Conservation (phyloP, 2,113 vertebrate species). For the Microcebus ravelobensis region DNA sequence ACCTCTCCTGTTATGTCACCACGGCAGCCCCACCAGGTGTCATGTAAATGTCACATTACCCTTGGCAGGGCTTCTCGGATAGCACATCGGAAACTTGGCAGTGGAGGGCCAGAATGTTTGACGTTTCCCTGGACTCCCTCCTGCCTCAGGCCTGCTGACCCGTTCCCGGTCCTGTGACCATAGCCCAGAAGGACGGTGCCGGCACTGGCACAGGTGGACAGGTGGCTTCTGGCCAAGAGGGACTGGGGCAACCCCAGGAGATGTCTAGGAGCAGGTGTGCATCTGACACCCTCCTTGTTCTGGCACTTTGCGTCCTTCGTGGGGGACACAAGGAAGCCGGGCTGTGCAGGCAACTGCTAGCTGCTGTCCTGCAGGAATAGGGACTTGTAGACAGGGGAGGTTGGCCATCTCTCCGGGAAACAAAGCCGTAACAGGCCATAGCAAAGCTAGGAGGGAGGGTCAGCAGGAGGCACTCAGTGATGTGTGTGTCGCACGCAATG, state of each 20-base stretch:
- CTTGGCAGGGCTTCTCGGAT: conserved; percentile 40
- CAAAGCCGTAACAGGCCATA: rapidly evolving
- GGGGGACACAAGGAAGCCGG: rapidly evolving
- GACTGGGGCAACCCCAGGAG: not conserved
- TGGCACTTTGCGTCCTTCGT: rapidly evolving
- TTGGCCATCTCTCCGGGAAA: not conserved
- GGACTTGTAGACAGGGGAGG: rapidly evolving
- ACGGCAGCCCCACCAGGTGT: conserved; percentile 20
- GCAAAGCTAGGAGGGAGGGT: not conserved
- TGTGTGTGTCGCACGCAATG: not conserved
- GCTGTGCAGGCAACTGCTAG: too few species aligned
- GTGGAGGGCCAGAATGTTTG: not conserved
- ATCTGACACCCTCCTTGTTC: rapidly evolving
- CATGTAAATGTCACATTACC: conserved; percentile 71
- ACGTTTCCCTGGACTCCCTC: not conserved
- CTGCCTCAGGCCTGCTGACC: not conserved
- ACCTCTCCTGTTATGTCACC: not conserved
- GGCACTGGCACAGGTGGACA: not conserved
- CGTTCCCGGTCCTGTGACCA: not conserved
- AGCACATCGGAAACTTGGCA: conserved; percentile 51
- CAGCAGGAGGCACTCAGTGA: not conserved
- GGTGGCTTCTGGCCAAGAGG: not conserved
- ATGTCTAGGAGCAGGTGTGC: rapidly evolving
- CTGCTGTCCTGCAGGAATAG: not conserved
- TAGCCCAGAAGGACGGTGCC: not conserved